Conservation (phyloP, 1,140 invertebrate species). For the Acromyrmex heyeri region DNA sequence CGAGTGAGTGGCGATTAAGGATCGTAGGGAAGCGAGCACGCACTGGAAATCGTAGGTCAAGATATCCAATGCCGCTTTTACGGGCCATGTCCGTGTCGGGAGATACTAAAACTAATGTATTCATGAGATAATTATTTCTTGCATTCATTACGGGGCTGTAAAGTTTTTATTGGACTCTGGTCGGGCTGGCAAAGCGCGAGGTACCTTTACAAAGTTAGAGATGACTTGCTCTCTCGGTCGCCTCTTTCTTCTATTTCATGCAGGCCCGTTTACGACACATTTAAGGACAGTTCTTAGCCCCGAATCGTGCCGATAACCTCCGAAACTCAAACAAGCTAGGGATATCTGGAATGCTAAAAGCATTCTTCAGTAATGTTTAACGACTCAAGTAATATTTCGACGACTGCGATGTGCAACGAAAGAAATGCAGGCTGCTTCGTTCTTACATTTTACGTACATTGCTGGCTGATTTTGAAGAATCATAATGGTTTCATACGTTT, state of each 20-base stretch:
- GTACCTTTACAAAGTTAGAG: conserved; percentile 82
- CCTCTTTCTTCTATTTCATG: conserved; percentile 48
- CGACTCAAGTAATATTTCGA: conserved; percentile 17
- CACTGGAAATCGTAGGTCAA: conserved; percentile 78
- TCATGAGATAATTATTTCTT: conserved; percentile 86
- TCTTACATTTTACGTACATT: not conserved
- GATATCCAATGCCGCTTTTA: conserved; percentile 78
- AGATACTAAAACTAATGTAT: conserved; percentile 85
- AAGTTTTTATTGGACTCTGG: conserved; percentile 81
- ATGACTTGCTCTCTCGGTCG: conserved; percentile 18
- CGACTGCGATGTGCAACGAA: not conserved
- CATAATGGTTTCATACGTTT: not conserved
- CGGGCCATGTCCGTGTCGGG: conserved; percentile 77
- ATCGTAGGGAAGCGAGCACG: conserved; percentile 66
- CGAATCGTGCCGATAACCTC: conserved; percentile 65
- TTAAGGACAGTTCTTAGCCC: conserved; percentile 69
- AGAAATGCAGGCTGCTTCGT: conserved; percentile 7
- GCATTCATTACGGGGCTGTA: conserved; percentile 84
- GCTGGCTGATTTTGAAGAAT: not conserved
- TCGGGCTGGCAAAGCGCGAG: conserved; percentile 68
- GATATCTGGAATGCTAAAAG: conserved; percentile 72
- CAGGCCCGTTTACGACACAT: conserved; percentile 75
- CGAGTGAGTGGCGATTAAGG: conserved; percentile 63
- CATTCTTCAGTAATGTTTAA: conserved; percentile 73
- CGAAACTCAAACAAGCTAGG: conserved; percentile 54